A percentile compares a stretch with the other conserved stretches of the same genome.
phyloP scores from a whole-genome alignment of 2,113 vertebrate genomes.

The Nerophis lumbriciformis region DNA sequence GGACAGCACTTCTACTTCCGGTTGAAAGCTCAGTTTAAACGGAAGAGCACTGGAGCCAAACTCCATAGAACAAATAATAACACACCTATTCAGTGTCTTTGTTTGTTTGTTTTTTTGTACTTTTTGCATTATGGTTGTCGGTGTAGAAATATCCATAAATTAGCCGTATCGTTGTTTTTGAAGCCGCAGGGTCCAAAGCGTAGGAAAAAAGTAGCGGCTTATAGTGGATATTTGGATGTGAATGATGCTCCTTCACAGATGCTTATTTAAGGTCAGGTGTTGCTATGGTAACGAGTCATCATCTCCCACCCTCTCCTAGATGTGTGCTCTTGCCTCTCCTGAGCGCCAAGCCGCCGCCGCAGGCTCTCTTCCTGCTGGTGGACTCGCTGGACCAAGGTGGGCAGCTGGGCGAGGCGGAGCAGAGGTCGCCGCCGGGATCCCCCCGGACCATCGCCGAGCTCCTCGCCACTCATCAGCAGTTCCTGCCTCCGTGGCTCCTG shows the following conservation, averaged over 20 bases:
- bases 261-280: constrained; percentile 19
- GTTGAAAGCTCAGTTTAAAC: too few species aligned
- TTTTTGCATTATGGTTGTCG: too few species aligned
- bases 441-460: constrained; percentile 90
- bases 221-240: constrained; percentile 6
- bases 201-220: too few species aligned
- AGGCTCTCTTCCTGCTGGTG: constrained; percentile 86
- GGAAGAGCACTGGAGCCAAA: too few species aligned
- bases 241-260: constrained; percentile 25
- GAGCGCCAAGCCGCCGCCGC: constrained; percentile 82
- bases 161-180: too few species aligned
- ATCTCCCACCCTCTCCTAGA: constrained; percentile 50
- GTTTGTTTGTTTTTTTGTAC: too few species aligned
- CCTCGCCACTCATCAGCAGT: constrained; percentile 88
- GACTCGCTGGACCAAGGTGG: constrained; percentile 93
- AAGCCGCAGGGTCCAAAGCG: too few species aligned
- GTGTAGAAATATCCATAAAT: too few species aligned
- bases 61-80: too few species aligned
- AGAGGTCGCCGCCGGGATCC: constrained; percentile 70
- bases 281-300: background rate
- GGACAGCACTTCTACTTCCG: too few species aligned
- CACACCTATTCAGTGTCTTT: too few species aligned
- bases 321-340: constrained; percentile 88
- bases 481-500: constrained; percentile 93
- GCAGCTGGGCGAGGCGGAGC: constrained; percentile 77